Conservation (phyloP, 2,888 invertebrate species). For the Eristalis arbustorum region DNA sequence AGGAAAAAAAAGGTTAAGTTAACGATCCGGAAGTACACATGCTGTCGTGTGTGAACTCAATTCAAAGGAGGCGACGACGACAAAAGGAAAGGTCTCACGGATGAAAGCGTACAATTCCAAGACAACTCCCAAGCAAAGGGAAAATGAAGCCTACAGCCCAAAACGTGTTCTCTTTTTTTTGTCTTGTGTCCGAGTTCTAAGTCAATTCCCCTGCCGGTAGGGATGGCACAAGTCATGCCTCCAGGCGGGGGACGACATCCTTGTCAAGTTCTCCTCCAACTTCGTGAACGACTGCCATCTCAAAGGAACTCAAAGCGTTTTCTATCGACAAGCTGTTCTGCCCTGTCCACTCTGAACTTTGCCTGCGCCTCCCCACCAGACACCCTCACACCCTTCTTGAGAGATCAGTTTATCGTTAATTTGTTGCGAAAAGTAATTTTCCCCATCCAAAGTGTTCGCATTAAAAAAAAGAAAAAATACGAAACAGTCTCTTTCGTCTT, state of each 20-base stretch:
- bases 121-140: neutral
- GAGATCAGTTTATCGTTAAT: constrained; percentile 44
- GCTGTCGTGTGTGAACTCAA: neutral
- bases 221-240: neutral
- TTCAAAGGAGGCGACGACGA: neutral
- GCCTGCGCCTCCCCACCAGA: neutral
- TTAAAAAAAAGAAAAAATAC: too few relatives aligned
- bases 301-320: neutral
- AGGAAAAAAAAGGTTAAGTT: neutral
- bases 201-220: constrained; percentile 13
- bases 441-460: neutral
- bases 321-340: neutral
- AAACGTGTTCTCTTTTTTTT: neutral
- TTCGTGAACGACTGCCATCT: too few relatives aligned
- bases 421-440: constrained; percentile 35
- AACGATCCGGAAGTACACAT: neutral
- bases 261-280: neutral
- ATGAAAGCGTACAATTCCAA: neutral
- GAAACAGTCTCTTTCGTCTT: neutral
- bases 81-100: neutral
- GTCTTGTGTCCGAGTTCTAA: neutral
- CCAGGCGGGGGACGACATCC: neutral
- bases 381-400: neutral
- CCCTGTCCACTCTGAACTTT: neutral
- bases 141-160: neutral